Evolutionary conservation across 2,888 invertebrate species (phyloP).

Genomic region (Noctua janthina): DNA sequence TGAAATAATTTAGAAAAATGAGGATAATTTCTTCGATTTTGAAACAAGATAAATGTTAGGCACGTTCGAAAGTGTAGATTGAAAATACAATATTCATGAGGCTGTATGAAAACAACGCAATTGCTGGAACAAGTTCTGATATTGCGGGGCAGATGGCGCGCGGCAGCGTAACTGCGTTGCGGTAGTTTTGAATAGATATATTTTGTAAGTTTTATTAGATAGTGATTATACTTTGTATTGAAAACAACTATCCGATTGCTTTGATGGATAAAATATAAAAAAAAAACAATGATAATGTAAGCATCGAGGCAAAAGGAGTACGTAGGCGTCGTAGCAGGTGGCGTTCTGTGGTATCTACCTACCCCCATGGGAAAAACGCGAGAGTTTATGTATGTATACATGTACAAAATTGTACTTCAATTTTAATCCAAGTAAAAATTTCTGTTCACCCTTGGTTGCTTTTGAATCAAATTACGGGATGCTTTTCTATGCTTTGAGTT

Average conservation of each 20-base stretch:
- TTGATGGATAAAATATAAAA: not conserved
- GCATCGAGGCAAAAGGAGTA: no score
- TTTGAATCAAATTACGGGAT: not conserved
- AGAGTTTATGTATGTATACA: not conserved
- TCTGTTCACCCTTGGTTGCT: not conserved
- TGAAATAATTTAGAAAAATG: not conserved
- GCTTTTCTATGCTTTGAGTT: not conserved
- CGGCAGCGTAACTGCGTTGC: not conserved
- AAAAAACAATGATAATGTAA: not conserved
- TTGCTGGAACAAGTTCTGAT: not conserved
- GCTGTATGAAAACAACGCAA: no score
- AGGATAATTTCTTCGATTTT: not conserved
- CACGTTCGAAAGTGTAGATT: not conserved
- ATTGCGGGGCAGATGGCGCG: constrained; percentile 29
- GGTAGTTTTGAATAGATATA: constrained; percentile 23
- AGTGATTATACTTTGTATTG: not conserved
- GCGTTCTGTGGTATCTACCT: no score
- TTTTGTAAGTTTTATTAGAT: not conserved
- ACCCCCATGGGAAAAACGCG: not conserved
- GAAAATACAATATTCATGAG: not conserved
- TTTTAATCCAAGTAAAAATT: not conserved
- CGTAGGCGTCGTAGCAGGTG: no score
- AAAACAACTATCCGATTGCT: not conserved
- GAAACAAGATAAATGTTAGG: not conserved
- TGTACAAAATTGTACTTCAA: not conserved